These are phyloP conservation scores for Eleutherodactylus coqui DNA, from an alignment of 2,797 vertebrate genomes.

Conservation along the genomic window DNA sequence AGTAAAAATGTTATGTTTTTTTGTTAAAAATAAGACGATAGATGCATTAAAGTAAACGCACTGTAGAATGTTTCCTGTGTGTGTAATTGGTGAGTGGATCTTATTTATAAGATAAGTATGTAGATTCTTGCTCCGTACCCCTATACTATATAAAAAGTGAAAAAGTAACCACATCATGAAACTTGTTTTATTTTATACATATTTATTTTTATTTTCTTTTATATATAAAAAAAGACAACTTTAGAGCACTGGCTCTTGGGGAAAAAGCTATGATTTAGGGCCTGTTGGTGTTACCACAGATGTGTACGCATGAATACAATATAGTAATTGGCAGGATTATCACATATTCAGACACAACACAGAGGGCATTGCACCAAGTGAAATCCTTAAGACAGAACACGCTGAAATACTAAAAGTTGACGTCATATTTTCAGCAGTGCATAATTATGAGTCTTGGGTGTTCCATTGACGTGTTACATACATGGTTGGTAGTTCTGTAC, in stretches of 20 bases:
- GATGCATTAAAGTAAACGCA: too few species aligned
- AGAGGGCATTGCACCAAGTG: neutral
- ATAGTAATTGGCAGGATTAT: slow-evolving; percentile 50
- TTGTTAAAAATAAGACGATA: too few species aligned
- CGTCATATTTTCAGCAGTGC: neutral
- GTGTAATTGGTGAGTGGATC: too few species aligned
- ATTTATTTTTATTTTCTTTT: slow-evolving; percentile 28
- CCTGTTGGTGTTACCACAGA: slow-evolving; percentile 53
- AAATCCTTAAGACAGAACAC: slow-evolving; percentile 32
- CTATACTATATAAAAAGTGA: too few species aligned
- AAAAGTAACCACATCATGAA: neutral
- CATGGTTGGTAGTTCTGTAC: slow-evolving; percentile 34
- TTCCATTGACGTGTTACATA: slow-evolving; percentile 40
- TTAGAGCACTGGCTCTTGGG: slow-evolving; percentile 24
- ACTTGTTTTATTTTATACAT: slow-evolving; percentile 37
- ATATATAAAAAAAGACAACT: slow-evolving; percentile 50
- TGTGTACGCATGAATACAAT: slow-evolving; percentile 51
- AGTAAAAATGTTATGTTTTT: too few species aligned
- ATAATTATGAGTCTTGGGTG: slow-evolving; percentile 17
- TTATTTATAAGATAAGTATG: too few species aligned
- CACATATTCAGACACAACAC: slow-evolving; percentile 58
- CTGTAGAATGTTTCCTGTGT: too few species aligned
- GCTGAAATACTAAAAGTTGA: slow-evolving; percentile 7
- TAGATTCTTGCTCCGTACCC: too few species aligned
- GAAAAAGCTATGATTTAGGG: slow-evolving; percentile 39